Evolutionary conservation across 1,140 invertebrate species (phyloP).

Genomic region (Anoplophora glabripennis): DNA sequence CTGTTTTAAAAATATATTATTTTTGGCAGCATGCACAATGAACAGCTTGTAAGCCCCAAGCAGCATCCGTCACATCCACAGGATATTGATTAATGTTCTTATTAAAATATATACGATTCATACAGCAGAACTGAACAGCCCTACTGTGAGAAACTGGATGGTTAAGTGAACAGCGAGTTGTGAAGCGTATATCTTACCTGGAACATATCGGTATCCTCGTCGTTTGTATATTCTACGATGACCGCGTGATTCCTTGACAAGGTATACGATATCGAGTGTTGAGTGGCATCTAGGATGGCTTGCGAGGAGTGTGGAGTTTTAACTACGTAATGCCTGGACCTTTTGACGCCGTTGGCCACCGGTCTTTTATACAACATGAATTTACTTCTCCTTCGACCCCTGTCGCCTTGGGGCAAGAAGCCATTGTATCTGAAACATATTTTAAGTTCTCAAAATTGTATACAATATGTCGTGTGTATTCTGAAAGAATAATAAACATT

Average conservation of each 20-base stretch:
- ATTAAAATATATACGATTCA: no score
- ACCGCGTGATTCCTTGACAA: constrained; percentile 94
- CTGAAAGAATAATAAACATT: no score
- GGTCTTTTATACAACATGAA: constrained; percentile 85
- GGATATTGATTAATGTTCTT: no score
- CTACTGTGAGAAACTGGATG: no score
- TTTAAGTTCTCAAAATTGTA: no score
- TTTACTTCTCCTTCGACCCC: constrained; percentile 88
- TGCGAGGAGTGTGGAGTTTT: constrained; percentile 85
- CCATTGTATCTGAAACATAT: constrained; percentile 88
- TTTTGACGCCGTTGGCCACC: constrained; percentile 87
- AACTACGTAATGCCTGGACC: constrained; percentile 93
- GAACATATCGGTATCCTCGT: constrained; percentile 97
- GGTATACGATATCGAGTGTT: constrained; percentile 97
- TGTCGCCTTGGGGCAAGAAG: constrained; percentile 85
- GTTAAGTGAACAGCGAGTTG: no score
- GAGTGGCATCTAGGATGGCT: constrained; percentile 85
- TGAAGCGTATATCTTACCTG: constrained; percentile 64
- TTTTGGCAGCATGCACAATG: no score
- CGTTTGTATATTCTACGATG: constrained; percentile 94
- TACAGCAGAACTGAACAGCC: no score
- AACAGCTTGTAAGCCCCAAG: no score
- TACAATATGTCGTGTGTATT: no score
- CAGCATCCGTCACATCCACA: no score
- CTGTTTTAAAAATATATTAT: no score